Evolutionary conservation across 2,797 vertebrate species (phyloP).

Genomic region (Limnodromus scolopaceus): DNA sequence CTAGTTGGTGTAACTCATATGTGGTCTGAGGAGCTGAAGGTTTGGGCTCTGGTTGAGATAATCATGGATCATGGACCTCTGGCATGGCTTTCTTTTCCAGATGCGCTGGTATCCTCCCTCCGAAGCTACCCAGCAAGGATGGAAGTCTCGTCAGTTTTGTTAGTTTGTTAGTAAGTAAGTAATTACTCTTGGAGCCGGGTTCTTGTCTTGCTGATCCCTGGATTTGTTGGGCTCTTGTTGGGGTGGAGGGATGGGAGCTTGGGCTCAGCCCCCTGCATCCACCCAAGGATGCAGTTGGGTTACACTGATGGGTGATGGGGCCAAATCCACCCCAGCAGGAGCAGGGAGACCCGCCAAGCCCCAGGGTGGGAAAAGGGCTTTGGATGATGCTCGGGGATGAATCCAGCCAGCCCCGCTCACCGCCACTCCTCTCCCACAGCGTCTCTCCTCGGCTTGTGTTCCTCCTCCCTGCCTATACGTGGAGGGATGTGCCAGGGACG

Average conservation of each 20-base stretch:
- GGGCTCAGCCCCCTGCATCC: not conserved
- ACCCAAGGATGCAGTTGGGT: not conserved
- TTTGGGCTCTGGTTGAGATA: not conserved
- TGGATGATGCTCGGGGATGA: rapidly evolving
- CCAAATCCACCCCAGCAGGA: not conserved
- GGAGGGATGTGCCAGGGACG: slow-evolving; percentile 46
- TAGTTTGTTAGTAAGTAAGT: slow-evolving; percentile 89
- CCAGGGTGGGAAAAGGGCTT: not conserved
- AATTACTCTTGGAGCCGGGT: not conserved
- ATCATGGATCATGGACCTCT: not conserved
- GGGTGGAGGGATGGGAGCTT: not conserved
- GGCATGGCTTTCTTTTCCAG: slow-evolving; percentile 80
- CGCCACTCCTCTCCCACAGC: not conserved
- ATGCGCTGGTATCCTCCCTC: slow-evolving; percentile 99
- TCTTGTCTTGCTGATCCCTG: not conserved
- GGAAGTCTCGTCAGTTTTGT: slow-evolving; percentile 99
- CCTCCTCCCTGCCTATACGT: slow-evolving; percentile 16
- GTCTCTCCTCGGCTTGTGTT: slow-evolving; percentile 1
- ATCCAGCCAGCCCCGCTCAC: not conserved
- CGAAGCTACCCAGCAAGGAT: slow-evolving; percentile 95
- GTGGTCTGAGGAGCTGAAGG: not conserved
- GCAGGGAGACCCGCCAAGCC: not conserved
- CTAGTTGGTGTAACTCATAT: rapidly evolving
- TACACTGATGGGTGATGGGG: not conserved
- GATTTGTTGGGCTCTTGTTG: not conserved